Evolutionary conservation across 1,140 invertebrate species (phyloP), one percentile per base, ranked within the genome.

Genomic region (Mizuhopecten yessoensis): DNA sequence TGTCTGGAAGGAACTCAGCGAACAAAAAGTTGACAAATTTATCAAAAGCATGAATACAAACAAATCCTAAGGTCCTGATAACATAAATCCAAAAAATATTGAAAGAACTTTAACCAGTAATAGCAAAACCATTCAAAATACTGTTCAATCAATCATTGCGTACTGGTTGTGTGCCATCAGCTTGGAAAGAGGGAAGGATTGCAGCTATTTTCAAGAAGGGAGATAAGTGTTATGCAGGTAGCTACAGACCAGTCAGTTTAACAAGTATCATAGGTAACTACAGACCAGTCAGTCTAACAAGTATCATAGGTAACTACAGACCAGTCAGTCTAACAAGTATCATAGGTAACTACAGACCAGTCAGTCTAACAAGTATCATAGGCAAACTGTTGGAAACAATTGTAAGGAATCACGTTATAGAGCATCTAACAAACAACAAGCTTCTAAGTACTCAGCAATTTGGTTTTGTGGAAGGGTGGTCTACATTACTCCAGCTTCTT

Each of bases 41-140:
- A 10, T 90, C 1, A 29, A 39, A 87, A 34, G 23, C 33, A 23
- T 90, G 34, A 87, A 57, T 39, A 9, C 33, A 1, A 86, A 87
- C 45, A 87, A 90, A 90, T 87, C 39, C 10, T n/a, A 86, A n/a
- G 89, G 87, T 33, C 39, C 42, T n/a, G 89, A 90, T 15, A 34
- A 57, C 15, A 45, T 90, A 0, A 86, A 90, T 34, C 89, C 86
- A n/a, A 7, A 90, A 33, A 29, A 13, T 90, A n/a, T 33, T 87
- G 0, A 90, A 87, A 34, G 86, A 87, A 87, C 29, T 49, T 49
- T 13, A 86, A 45, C 34, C 29, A 0, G 57, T 36, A 29, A 89
- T 89, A 87, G 7, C 34, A 33, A 42, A 29, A 33, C 89, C 34
- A 39, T 33, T 86, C 20, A 7, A 39, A 23, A n/a, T 90, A 23